Percentiles rank a stretch among this genome's conserved stretches.
Evolutionary conservation across 2,888 invertebrate genomes (phyloP).

Genomic region (Andrena camellia): DNA sequence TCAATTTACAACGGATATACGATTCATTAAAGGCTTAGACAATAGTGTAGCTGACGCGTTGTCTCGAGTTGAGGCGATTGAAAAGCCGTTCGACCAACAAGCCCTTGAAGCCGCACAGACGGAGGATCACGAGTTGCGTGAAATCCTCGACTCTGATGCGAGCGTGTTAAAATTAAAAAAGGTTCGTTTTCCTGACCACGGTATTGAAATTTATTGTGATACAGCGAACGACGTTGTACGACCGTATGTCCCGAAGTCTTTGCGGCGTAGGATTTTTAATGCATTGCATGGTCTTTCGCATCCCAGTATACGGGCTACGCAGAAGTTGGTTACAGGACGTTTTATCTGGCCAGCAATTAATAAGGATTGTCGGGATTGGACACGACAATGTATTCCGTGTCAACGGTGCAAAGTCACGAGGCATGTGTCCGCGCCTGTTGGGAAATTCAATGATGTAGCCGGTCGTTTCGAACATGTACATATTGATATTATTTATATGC

Average conservation of each 20-base stretch:
- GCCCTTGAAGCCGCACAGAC: background rate
- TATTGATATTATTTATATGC: background rate
- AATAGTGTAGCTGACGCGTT: background rate
- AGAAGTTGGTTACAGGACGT: background rate
- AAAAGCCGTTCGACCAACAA: background rate
- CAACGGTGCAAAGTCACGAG: constrained; percentile 1
- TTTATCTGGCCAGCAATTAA: constrained; percentile 12
- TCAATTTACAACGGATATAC: background rate
- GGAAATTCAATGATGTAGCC: background rate
- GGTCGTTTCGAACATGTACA: constrained; percentile 10
- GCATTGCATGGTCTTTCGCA: background rate
- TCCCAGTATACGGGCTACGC: background rate
- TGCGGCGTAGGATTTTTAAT: background rate
- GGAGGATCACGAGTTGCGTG: background rate
- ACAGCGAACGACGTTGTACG: background rate
- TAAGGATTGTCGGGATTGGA: constrained; percentile 17
- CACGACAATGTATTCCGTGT: background rate
- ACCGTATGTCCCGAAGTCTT: constrained; percentile 1
- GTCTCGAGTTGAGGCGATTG: background rate
- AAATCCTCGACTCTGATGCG: background rate
- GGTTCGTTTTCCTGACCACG: background rate
- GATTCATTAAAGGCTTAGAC: background rate
- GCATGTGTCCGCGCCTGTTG: background rate
- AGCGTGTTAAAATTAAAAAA: background rate
- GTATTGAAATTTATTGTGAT: background rate